phyloP scores from a whole-genome alignment of 1,140 invertebrate genomes.

The Pararge aegeria region DNA sequence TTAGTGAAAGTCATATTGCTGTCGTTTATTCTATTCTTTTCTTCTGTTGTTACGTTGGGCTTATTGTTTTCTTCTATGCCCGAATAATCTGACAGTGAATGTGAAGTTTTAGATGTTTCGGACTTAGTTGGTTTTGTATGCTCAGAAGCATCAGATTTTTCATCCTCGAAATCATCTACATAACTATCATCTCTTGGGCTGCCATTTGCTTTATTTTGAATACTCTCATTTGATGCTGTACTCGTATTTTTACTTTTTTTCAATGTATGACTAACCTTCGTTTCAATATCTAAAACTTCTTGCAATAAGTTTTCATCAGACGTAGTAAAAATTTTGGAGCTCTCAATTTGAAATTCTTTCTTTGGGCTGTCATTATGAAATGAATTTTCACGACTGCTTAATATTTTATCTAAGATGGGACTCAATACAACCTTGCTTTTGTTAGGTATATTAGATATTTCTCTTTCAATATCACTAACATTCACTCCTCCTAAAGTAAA shows the following conservation, averaged over 20 bases:
- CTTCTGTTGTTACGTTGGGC: neutral
- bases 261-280: slow-evolving; percentile 49
- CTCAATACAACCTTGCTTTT: slow-evolving; percentile 54
- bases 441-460: slow-evolving; percentile 52
- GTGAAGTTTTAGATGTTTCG: slow-evolving; percentile 14
- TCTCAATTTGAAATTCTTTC: slow-evolving; percentile 36
- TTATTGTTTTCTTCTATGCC: neutral
- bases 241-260: slow-evolving; percentile 31
- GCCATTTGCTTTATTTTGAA: slow-evolving; percentile 7
- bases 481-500: slow-evolving; percentile 70
- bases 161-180: slow-evolving; percentile 73
- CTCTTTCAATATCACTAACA: slow-evolving; percentile 65
- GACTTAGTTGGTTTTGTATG: slow-evolving; percentile 9
- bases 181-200: slow-evolving; percentile 49
- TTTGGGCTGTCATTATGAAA: slow-evolving; percentile 42
- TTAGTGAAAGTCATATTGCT: slow-evolving; percentile 50
- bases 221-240: slow-evolving; percentile 22
- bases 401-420: slow-evolving; percentile 63
- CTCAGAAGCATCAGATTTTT: slow-evolving; percentile 46
- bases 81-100: slow-evolving; percentile 10
- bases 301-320: slow-evolving; percentile 71
- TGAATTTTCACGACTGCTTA: slow-evolving; percentile 59
- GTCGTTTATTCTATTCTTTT: slow-evolving; percentile 19
- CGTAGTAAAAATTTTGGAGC: slow-evolving; percentile 51
- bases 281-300: slow-evolving; percentile 66